Percentiles rank a stretch among this genome's conserved stretches.
These are phyloP conservation scores for Caloenas nicobarica DNA, from an alignment of 2,113 vertebrate species.

Conservation along the genomic window DNA sequence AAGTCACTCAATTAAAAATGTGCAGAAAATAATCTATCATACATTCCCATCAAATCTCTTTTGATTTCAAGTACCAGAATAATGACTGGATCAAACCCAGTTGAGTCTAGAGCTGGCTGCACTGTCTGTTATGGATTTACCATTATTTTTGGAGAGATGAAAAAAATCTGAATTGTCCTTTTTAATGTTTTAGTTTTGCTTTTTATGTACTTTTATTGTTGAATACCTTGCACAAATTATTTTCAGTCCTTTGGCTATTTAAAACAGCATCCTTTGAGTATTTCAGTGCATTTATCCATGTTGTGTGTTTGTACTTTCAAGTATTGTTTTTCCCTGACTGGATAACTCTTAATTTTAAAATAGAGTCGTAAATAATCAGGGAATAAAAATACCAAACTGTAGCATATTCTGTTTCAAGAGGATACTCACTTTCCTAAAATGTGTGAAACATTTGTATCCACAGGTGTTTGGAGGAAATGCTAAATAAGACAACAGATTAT, in stretches of 20 bases:
- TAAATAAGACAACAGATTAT: neutral
- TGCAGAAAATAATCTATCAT: constrained; percentile 51
- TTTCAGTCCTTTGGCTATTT: neutral
- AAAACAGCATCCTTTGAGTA: neutral
- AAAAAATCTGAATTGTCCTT: neutral
- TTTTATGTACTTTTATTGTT: neutral
- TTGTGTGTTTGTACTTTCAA: neutral
- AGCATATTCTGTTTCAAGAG: neutral
- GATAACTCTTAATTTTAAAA: constrained; percentile 30
- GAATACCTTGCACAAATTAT: neutral
- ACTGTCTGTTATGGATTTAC: constrained; percentile 32
- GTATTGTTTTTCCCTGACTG: neutral
- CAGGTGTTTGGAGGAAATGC: neutral
- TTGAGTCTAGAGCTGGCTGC: constrained; percentile 16
- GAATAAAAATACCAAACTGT: neutral
- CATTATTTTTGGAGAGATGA: neutral
- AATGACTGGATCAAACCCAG: constrained; percentile 26
- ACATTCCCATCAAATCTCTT: constrained; percentile 46
- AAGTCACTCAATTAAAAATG: constrained; percentile 53
- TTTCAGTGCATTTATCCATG: neutral
- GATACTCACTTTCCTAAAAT: constrained; percentile 5
- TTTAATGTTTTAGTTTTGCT: neutral
- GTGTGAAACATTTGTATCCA: neutral
- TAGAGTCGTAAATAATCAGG: constrained; percentile 8
- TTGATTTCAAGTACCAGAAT: constrained; percentile 56